A percentile compares a stretch with the other conserved stretches of the same genome.
Conservation (phyloP, 2,888 invertebrate genomes). For the Stenichneumon culpator region DNA sequence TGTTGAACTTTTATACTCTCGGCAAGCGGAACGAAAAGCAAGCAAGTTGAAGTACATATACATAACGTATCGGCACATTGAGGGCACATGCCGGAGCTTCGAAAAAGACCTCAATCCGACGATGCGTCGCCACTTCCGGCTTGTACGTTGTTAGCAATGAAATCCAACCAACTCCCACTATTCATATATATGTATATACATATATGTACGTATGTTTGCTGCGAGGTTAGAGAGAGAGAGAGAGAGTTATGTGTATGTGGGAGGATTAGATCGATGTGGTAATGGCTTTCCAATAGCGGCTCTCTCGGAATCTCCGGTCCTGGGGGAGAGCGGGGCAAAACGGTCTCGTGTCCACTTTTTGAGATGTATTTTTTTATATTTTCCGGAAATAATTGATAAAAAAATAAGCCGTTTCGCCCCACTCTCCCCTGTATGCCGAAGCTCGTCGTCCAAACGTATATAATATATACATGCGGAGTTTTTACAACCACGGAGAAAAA, state of each 20-base stretch:
- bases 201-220: slow-evolving; percentile 3
- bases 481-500: not conserved
- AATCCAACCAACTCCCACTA: not conserved
- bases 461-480: not conserved
- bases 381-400: not conserved
- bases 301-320: slow-evolving; percentile 16
- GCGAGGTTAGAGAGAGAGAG: slow-evolving; percentile 1
- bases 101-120: slow-evolving; percentile 35
- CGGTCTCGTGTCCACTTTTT: not conserved
- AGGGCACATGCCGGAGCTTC: slow-evolving; percentile 6
- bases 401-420: not conserved
- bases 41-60: slow-evolving; percentile 45
- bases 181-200: not conserved
- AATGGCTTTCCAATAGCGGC: slow-evolving; percentile 51
- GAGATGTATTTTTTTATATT: not conserved
- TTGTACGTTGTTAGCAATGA: slow-evolving; percentile 45
- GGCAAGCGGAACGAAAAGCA: slow-evolving; percentile 44
- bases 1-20: slow-evolving; percentile 56
- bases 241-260: slow-evolving; percentile 28
- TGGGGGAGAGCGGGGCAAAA: slow-evolving; percentile 9
- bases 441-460: not conserved
- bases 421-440: not conserved
- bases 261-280: slow-evolving; percentile 44
- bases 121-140: slow-evolving; percentile 41
- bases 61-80: slow-evolving; percentile 24